Conservation (phyloP, 1,140 invertebrate genomes). For the Drosophila rufa region DNA sequence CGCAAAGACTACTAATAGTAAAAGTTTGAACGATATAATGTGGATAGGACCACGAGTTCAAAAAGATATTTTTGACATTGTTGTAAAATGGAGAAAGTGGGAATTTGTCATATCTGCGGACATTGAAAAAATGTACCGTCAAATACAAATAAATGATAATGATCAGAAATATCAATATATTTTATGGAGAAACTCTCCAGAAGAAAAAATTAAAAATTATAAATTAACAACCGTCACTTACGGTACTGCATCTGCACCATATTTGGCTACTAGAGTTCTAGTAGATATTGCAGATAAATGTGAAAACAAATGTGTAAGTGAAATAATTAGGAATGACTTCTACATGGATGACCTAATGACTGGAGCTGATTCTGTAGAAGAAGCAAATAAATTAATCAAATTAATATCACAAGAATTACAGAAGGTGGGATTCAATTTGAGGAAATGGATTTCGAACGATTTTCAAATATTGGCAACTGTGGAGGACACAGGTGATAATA, state of each 20-base stretch:
- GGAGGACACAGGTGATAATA: neutral
- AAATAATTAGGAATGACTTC: too few relatives aligned
- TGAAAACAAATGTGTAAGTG: too few relatives aligned
- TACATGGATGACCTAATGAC: too few relatives aligned
- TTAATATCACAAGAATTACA: neutral
- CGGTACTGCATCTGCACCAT: too few relatives aligned
- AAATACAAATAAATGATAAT: neutral
- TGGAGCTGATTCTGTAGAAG: too few relatives aligned
- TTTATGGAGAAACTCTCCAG: too few relatives aligned
- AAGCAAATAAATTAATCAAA: neutral
- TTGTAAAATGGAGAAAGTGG: neutral
- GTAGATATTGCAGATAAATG: too few relatives aligned
- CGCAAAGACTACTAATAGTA: conserved; percentile 1
- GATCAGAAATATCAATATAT: too few relatives aligned
- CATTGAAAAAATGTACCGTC: conserved; percentile 4
- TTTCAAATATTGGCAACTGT: neutral
- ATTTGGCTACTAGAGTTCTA: too few relatives aligned
- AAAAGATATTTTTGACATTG: conserved; percentile 5
- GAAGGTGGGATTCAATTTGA: neutral
- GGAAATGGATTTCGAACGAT: conserved; percentile 8
- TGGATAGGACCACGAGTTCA: too few relatives aligned
- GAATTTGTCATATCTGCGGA: neutral
- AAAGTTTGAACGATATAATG: too few relatives aligned
- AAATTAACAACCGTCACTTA: neutral
- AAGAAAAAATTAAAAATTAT: neutral